phyloP scores from a whole-genome alignment of 2,888 invertebrate species.

The Portevinia maculata region DNA sequence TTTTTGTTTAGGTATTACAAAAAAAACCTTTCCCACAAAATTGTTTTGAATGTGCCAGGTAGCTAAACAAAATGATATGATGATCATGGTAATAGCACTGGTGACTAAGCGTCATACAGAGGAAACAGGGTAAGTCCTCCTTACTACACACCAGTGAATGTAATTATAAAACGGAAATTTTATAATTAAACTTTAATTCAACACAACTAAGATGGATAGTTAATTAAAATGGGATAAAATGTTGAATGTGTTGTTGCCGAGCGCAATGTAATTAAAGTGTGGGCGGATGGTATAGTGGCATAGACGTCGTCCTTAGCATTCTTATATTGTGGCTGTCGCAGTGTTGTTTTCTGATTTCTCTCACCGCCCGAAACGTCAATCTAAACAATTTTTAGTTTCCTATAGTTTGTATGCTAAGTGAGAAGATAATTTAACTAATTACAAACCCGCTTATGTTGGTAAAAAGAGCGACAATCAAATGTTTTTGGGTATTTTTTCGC shows the following conservation, averaged over 20 bases:
- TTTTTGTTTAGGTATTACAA: background rate
- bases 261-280: constrained; percentile 64
- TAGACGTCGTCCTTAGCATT: background rate
- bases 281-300: constrained; percentile 20
- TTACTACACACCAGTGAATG: constrained; percentile 45
- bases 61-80: constrained; percentile 35
- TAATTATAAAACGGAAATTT: constrained; percentile 76
- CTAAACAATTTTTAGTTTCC: background rate
- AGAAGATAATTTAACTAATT: too few relatives aligned
- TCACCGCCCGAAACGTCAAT: constrained; percentile 9
- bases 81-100: background rate
- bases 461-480: too few relatives aligned
- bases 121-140: constrained; percentile 1
- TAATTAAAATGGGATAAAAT: constrained; percentile 72
- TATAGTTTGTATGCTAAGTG: constrained; percentile 8
- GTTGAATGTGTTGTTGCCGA: constrained; percentile 57
- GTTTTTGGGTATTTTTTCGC: too few relatives aligned
- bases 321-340: background rate
- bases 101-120: background rate
- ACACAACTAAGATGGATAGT: constrained; percentile 76
- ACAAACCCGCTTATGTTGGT: too few relatives aligned
- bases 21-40: constrained; percentile 20
- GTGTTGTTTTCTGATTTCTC: constrained; percentile 2
- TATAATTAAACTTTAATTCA: constrained; percentile 80
- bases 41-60: constrained; percentile 35